Evolutionary conservation across 1,140 invertebrate species (phyloP), one percentile per base, ranked within the genome.

Genomic region (Aphidius gifuensis): DNA sequence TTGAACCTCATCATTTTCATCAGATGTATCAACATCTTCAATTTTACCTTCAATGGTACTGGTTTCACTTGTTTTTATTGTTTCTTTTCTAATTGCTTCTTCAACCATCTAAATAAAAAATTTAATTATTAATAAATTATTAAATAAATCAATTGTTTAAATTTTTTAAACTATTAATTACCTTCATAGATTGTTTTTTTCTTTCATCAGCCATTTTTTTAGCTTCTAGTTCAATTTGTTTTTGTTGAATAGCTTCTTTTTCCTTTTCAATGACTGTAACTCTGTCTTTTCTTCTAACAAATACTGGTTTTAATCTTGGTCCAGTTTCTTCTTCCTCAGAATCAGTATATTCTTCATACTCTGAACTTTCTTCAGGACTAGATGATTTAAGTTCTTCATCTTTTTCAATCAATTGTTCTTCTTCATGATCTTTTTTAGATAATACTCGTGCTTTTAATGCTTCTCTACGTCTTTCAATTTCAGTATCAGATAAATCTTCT

Each of bases 1-100:
- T 71, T 96, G 96, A 6, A 97, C 87, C 78, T 99, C 97, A 74
- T 98, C 95, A 78, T 97, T 96, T 75, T 99, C 98, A 80, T 99
- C 97, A 75, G 98, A 97, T 0, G 97, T 98, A 72, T 91, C 90
- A 2, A 99, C 89, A 72, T 94, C 92, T 68, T 92, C 88, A n/a
- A 96, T 83, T 64, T 87, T 85, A 21, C 86, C 83, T 72, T 89
- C 87, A 53, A 83, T 83, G 11, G 55, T 32, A 2, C 82, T 84
- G 57, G 85, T 83, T 7, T 61, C 77, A 80, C 65, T 83, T 82
- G 21, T 64, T 53, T 67, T 68, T 64, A 79, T 74, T 4, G 71
- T 67, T 55, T 93, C 92, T 72, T 91, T 91, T 53, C 92, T 85
- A 32, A 96, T 88, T 60, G 92, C 90, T 47, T 95, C 91, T 78